Percentiles rank a stretch among this genome's conserved stretches.
Conservation (phyloP, 1,140 invertebrate species). For the Drosophila lacteicornis region DNA sequence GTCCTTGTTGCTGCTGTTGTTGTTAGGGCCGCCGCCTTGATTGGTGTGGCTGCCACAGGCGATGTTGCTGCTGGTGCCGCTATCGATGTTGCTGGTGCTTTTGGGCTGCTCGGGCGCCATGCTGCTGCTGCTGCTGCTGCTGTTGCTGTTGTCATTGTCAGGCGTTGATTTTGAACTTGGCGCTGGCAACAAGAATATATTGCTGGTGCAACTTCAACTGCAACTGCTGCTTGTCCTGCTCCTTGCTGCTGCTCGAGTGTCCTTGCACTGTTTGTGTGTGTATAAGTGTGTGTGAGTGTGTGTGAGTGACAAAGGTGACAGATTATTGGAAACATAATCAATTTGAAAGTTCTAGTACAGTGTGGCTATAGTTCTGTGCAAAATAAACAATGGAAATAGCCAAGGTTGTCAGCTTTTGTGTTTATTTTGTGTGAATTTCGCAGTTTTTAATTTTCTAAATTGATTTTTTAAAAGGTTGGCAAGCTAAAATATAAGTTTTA, state of each 20-base stretch:
- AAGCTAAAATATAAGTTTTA: not conserved
- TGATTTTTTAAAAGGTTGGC: not conserved
- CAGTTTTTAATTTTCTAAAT: not conserved
- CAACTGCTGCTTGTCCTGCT: constrained; percentile 6
- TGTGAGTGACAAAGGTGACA: constrained; percentile 27
- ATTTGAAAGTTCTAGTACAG: constrained; percentile 16
- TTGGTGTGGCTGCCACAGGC: constrained; percentile 15
- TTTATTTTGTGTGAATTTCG: not conserved
- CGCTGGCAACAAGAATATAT: constrained; percentile 25
- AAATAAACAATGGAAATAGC: not conserved
- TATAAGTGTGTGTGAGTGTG: constrained; percentile 16
- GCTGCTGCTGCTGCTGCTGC: constrained; percentile 55
- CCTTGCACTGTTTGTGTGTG: constrained; percentile 29
- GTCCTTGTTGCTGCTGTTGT: constrained; percentile 20
- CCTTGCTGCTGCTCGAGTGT: constrained; percentile 17
- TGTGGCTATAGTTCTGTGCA: not conserved
- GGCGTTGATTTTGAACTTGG: constrained; percentile 81
- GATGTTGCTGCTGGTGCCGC: constrained; percentile 19
- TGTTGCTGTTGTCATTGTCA: constrained; percentile 74
- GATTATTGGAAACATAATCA: constrained; percentile 43
- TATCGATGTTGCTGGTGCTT: constrained; percentile 26
- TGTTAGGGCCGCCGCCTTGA: constrained; percentile 18
- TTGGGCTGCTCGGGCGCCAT: constrained; percentile 52
- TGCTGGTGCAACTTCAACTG: constrained; percentile 6
- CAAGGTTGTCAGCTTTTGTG: not conserved